These are phyloP conservation scores for Hypanus sabinus DNA, from an alignment of 2,113 vertebrate species.

Conservation along the genomic window DNA sequence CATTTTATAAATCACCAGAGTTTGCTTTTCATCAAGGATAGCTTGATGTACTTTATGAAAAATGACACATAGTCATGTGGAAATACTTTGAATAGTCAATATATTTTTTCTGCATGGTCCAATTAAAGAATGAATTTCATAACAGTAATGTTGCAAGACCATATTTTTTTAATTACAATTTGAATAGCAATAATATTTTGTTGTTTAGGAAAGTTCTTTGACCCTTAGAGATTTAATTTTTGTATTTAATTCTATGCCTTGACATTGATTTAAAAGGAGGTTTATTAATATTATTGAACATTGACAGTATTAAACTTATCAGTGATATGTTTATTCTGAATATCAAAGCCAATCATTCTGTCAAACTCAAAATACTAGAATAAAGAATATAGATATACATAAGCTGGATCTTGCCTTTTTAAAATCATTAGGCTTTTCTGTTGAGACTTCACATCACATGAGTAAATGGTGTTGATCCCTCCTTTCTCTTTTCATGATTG, in stretches of 20 bases:
- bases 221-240: not conserved
- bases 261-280: conserved; percentile 7
- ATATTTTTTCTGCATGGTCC: not conserved
- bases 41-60: conserved; percentile 14
- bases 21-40: conserved; percentile 28
- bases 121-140: not conserved
- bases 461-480: not conserved
- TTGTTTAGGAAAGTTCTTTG: not conserved
- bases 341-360: conserved; percentile 1
- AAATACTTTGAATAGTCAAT: conserved; percentile 20
- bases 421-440: conserved; percentile 27
- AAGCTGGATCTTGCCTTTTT: conserved; percentile 32
- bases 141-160: not conserved
- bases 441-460: not conserved
- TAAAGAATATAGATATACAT: conserved; percentile 30
- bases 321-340: not conserved
- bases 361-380: conserved; percentile 30
- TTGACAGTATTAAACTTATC: conserved; percentile 24
- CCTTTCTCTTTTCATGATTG: not conserved
- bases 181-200: conserved; percentile 4
- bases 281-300: conserved; percentile 1
- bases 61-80: not conserved
- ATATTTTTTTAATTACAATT: not conserved
- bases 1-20: conserved; percentile 28
- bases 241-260: not conserved